Evolutionary conservation across 2,113 vertebrate species (phyloP).

Genomic region (Mustela nigripes): DNA sequence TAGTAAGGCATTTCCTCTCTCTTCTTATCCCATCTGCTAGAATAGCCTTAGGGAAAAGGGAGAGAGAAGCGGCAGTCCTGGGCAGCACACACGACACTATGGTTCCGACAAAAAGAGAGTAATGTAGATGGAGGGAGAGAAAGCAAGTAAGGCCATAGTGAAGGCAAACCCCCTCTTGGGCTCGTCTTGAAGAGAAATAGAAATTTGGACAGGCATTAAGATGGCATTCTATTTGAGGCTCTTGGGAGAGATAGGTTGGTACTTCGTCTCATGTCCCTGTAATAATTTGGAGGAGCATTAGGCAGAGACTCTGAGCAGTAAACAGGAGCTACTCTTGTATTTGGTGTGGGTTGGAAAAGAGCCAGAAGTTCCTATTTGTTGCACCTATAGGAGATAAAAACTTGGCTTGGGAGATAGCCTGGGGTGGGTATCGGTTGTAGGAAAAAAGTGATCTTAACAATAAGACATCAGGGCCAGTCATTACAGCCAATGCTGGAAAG

Average conservation of each 20-base stretch:
- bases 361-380: accelerated
- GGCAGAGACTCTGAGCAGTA: neutral
- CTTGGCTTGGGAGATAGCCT: too few species aligned
- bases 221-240: neutral
- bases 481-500: neutral
- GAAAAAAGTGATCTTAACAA: neutral
- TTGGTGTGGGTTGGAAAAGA: neutral
- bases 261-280: neutral
- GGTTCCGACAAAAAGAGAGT: accelerated
- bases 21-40: neutral
- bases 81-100: neutral
- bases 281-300: neutral
- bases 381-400: accelerated
- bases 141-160: accelerated
- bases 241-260: neutral
- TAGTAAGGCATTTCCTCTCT: neutral
- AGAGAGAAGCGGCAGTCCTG: accelerated
- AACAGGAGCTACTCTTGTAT: neutral
- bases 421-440: too few species aligned
- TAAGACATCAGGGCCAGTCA: neutral
- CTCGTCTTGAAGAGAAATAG: neutral
- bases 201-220: neutral
- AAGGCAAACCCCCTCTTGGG: neutral
- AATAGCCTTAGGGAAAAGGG: neutral
- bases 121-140: neutral